These are phyloP conservation scores for Struthidea cinerea DNA, from an alignment of 2,113 vertebrate species.

Conservation along the genomic window DNA sequence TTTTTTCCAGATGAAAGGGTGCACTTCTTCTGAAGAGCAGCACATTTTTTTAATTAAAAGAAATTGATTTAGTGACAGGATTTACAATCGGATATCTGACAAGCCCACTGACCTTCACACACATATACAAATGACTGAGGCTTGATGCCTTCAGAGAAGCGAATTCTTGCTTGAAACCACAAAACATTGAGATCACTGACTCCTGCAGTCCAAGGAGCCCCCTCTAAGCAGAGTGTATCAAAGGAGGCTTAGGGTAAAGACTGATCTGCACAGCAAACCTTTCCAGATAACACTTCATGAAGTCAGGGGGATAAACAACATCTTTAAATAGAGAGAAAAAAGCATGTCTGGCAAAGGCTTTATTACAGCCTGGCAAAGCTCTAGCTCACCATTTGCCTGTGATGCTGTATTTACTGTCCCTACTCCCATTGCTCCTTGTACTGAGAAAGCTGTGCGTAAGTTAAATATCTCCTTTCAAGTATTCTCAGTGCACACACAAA, in stretches of 20 bases:
- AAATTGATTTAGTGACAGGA: conserved; percentile 61
- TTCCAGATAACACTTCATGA: neutral
- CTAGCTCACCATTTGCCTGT: neutral
- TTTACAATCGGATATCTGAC: conserved; percentile 37
- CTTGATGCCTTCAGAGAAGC: neutral
- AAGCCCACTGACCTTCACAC: conserved; percentile 55
- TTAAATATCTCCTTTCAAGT: neutral
- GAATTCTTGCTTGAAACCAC: neutral
- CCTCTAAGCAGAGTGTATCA: neutral
- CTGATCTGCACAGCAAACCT: neutral
- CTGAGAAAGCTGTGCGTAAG: neutral
- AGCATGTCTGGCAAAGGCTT: neutral
- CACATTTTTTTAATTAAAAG: conserved; percentile 46
- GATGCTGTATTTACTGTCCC: neutral
- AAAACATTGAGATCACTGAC: neutral
- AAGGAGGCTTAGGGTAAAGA: neutral
- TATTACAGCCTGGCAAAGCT: neutral
- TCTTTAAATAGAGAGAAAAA: neutral
- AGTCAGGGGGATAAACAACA: neutral
- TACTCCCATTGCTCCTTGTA: neutral
- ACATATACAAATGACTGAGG: neutral
- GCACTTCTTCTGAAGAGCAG: neutral
- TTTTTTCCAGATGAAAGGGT: conserved; percentile 5
- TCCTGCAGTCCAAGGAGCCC: neutral
- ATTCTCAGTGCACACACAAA: neutral